Evolutionary conservation across 2,888 invertebrate species (phyloP).

Genomic region (Eupeodes luniger): DNA sequence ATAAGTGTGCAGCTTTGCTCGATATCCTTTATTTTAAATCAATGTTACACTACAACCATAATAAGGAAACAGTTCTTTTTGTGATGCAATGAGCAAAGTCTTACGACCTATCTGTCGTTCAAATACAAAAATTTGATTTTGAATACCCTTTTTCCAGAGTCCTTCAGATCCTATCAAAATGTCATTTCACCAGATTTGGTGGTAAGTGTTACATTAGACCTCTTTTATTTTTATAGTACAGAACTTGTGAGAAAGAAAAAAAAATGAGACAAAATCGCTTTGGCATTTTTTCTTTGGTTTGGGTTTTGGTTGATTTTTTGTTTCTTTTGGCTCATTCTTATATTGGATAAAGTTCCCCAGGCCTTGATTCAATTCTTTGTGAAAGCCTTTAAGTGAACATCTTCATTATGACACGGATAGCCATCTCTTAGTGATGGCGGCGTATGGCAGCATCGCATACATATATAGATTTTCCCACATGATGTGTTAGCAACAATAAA

Average conservation of each 20-base stretch:
- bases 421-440: conserved; percentile 57
- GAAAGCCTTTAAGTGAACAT: conserved; percentile 64
- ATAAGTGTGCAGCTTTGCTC: too few relatives aligned
- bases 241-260: conserved; percentile 32
- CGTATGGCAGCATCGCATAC: conserved; percentile 28
- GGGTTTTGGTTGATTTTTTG: neutral
- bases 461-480: conserved; percentile 63
- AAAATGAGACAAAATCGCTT: conserved; percentile 39
- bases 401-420: conserved; percentile 68
- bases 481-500: neutral
- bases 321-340: conserved; percentile 4
- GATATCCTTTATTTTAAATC: neutral
- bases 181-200: conserved; percentile 67
- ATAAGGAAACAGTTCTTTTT: neutral
- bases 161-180: conserved; percentile 57
- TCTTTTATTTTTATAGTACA: conserved; percentile 67
- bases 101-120: neutral
- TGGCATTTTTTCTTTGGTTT: conserved; percentile 27
- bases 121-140: conserved; percentile 15
- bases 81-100: neutral
- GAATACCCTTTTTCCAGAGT: conserved; percentile 49
- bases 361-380: conserved; percentile 56
- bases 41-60: too few relatives aligned
- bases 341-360: conserved; percentile 38
- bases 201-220: conserved; percentile 67